Evolutionary conservation across 2,797 vertebrate species (phyloP).

Genomic region (Pyrocephalus nanus): DNA sequence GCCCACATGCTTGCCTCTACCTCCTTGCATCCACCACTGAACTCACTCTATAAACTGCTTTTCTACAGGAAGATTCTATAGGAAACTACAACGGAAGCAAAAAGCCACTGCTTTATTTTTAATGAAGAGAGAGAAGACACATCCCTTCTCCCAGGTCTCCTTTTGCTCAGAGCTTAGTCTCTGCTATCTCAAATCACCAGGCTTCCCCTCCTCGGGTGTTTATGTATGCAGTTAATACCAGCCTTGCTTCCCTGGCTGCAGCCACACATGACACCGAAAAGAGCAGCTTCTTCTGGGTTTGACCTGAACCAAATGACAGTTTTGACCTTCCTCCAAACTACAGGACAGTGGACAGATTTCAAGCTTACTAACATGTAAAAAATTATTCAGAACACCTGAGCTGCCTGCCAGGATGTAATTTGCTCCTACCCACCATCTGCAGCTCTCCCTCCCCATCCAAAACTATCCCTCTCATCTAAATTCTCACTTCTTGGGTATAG

Average conservation of each 20-base stretch:
- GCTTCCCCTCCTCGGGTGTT: fast-evolving
- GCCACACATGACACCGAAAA: not conserved
- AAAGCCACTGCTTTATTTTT: not conserved
- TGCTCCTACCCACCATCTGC: not conserved
- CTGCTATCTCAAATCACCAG: not conserved
- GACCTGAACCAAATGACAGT: not conserved
- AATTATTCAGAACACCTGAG: not conserved
- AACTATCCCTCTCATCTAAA: not conserved
- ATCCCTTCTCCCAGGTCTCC: not conserved
- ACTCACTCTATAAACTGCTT: not conserved
- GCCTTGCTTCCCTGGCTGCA: not conserved
- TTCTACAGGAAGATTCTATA: not conserved
- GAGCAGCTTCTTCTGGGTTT: not conserved
- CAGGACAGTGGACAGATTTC: not conserved
- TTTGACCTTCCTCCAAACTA: not conserved
- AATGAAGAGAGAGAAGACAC: not conserved
- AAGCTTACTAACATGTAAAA: not conserved
- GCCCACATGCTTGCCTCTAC: not conserved
- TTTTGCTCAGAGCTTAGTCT: not conserved
- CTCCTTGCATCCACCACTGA: not conserved
- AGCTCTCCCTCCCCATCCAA: not conserved
- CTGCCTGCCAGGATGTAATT: not conserved
- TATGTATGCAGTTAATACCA: not conserved
- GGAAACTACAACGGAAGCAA: not conserved
- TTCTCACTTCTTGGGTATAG: not conserved